Base-by-base conservation (phyloP, 1,140 invertebrate genomes). In the Dendroctonus ponderosae region DNA sequence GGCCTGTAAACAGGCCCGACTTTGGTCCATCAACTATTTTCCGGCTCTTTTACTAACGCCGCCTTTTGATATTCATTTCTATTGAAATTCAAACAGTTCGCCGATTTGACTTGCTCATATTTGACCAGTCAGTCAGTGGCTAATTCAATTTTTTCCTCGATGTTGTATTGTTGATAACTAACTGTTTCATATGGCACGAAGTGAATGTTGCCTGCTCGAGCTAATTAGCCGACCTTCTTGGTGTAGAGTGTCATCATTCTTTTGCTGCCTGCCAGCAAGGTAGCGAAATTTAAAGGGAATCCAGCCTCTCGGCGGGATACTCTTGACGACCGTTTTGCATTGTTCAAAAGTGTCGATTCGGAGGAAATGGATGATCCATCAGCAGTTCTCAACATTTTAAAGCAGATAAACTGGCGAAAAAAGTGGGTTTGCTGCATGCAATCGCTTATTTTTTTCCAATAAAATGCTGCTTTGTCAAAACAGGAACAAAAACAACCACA, bases 321-420 rank as follows among this genome's bases (percentile, higher is more conserved):
- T 64, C 60, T 68, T 68, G 63, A 68, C 56, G 53, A 64, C 40
- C 57, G 54, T 63, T 64, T 43, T 41, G 9, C 61, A 68, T 68
- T 68, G 67, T 68, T 60, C 26, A 40, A 44, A 63, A 64, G 61
- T 59, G 67, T 64, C 62, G 63, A 40, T 62, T 60, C 14, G 12
- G 41, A 26, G 12, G 40, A 42, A 59, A 67, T 62, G 46, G 62
- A 15, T 58, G 40, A 54, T 12, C 44, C 26, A 58, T 43, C 52
- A 62, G 60, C n/a, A 54, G 44, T 43, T 68, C 41, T 49, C 52
- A 68, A 67, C 39, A 8, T 53, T 54, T 53, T 42, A 11, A 1
- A 7, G 12, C 14, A 6, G 6, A 44, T 12, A 38, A 8, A 40
- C 8, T 0, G 7, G 6, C 37, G 3, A 7, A 42, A 37, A 14